Evolutionary conservation across 2,888 invertebrate species (phyloP), one percentile per base, ranked within the genome.

Genomic region (Erebia epiphron): DNA sequence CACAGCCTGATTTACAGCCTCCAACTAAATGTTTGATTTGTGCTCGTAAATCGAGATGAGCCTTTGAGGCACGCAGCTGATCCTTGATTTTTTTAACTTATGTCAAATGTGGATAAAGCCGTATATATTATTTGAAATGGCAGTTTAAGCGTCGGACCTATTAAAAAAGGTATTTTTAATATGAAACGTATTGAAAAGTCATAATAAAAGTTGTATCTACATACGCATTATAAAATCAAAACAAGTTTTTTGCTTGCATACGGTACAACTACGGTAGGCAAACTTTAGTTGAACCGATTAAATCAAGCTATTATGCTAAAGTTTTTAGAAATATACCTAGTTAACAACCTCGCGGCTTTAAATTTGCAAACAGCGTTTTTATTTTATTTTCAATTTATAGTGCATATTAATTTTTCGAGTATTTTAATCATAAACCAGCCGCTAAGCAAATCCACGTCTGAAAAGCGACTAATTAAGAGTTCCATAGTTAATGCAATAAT

Each of bases 1-100:
- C 78, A 79, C 83, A 90, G 86, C 82, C 91, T 92, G 92, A 92
- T 93, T 93, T 93, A 92, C 91, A 82, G 82, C 86, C 82, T 75
- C 80, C 83, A 84, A 82, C 90, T 91, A 91, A 91, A 91, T 91
- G 90, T 91, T 91, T 91, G 91, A 91, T 91, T 91, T 91, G 89
- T 83, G 87, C 89, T 81, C 90, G 88, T 91, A 91, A 91, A 93
- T 93, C 89, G 91, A 91, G 92, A 92, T 92, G 89, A 93, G 86
- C 91, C 82, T 84, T 81, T 88, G 89, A 87, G 80, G 69, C 76
- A 75, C 83, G 76, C 87, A 88, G 86, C 83, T 88, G 87, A 83
- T 82, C 82, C 83, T 79, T 76, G 76, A 26, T 60, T 69, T 64
- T 58, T 61, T 35, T 41, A 50, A 26, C 41, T 49, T 60, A 35